Conservation (phyloP, 37 sponge, comb jelly and placozoan genomes). For the Geodia barretti region DNA sequence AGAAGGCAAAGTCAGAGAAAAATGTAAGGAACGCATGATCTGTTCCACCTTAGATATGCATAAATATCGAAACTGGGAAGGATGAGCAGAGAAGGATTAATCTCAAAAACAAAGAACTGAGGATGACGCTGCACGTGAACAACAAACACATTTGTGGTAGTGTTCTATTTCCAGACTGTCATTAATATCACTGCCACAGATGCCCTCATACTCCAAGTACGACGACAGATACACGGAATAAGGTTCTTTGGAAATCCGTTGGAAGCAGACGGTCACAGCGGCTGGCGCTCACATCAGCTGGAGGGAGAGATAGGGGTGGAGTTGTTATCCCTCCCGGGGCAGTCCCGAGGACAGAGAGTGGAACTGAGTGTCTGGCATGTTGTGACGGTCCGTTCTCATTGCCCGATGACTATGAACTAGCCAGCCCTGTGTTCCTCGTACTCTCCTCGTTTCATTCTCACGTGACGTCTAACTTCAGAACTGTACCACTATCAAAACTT, state of each 20-base stretch:
- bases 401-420: not conserved
- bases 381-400: slow-evolving; percentile 7
- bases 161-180: too few species aligned
- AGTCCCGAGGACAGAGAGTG: not conserved
- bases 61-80: too few species aligned
- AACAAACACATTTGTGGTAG: too few species aligned
- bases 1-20: too few species aligned
- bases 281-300: not conserved
- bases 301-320: not conserved
- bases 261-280: not conserved
- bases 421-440: slow-evolving; percentile 22
- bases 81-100: too few species aligned
- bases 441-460: not conserved
- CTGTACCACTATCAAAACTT: too few species aligned
- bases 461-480: not conserved
- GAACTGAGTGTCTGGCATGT: slow-evolving; percentile 3
- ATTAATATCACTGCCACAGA: too few species aligned
- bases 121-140: too few species aligned
- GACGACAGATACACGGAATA: not conserved
- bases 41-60: too few species aligned
- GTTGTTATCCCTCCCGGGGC: slow-evolving; percentile 4
- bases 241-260: not conserved
- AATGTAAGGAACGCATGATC: too few species aligned
- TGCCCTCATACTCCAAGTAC: not conserved
- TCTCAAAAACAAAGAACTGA: too few species aligned